Conservation (phyloP, 2,888 invertebrate genomes). For the Drosophila prostipennis region DNA sequence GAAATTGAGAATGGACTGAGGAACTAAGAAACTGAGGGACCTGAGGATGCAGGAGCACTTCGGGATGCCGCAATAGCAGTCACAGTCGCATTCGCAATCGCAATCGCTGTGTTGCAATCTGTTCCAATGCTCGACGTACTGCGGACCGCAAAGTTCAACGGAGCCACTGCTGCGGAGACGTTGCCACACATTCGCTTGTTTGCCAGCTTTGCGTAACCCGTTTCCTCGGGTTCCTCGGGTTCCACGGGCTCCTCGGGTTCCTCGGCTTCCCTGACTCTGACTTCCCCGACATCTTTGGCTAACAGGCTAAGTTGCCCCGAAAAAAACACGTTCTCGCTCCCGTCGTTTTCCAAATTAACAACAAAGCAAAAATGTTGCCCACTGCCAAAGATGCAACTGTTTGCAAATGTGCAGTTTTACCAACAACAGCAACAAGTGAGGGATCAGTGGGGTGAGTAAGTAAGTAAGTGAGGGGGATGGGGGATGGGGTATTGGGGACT, state of each 20-base stretch:
- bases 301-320: slow-evolving; percentile 6
- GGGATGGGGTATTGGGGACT: not conserved
- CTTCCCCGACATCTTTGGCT: slow-evolving; percentile 13
- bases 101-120: slow-evolving; percentile 37
- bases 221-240: slow-evolving; percentile 30
- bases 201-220: slow-evolving; percentile 52
- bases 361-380: slow-evolving; percentile 41
- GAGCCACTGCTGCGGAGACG: slow-evolving; percentile 23
- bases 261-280: slow-evolving; percentile 4
- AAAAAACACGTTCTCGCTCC: slow-evolving; percentile 58
- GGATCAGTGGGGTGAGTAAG: slow-evolving; percentile 3
- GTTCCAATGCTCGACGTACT: slow-evolving; percentile 24
- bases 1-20: too few relatives aligned
- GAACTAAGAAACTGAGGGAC: not conserved
- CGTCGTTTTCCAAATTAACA: slow-evolving; percentile 46
- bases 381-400: slow-evolving; percentile 49
- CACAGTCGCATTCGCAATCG: too few relatives aligned
- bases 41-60: slow-evolving; percentile 3
- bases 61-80: slow-evolving; percentile 7
- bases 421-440: too few relatives aligned
- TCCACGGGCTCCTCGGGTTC: slow-evolving; percentile 23
- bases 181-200: slow-evolving; percentile 41
- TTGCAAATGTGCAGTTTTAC: too few relatives aligned
- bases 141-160: slow-evolving; percentile 27
- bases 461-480: not conserved